Base-by-base conservation (phyloP, 2,113 vertebrate species). In the Zosterops japonicus region DNA sequence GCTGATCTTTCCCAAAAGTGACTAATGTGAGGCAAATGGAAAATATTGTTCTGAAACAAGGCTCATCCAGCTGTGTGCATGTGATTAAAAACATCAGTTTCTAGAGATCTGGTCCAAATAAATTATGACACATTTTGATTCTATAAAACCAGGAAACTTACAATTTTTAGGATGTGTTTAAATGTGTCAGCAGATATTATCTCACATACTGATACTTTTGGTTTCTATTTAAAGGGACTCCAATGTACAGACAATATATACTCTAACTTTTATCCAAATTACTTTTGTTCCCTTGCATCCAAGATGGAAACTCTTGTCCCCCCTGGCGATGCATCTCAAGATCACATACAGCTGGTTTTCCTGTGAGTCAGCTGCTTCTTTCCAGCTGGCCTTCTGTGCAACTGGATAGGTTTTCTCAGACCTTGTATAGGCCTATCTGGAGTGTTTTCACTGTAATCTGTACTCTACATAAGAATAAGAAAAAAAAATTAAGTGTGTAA, bases 1-100 rank as follows among this genome's bases (percentile, higher is more conserved):
- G 68, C 74, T 70, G 50, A 46, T 82, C 59, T 88, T 95, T 94
- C 88, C 92, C 88, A 67, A 64, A 90, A 95, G 79, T 96, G 93
- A 96, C 85, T 93, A 88, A 92, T 83, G 25, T 60, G 67, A 95
- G 42, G 50, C 36, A 94, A 87, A 69, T 67, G 84, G 90, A 94
- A 96, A 96, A 91, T 52, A 52, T 18, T 72, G 24, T 41, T 92
- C 78, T 76, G 85, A 90, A 88, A 42, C 36, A 33, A 83, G 50
- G 49, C 70, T 80, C 49, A 63, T 84, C 87, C 70, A 91, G 75
- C 74, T 95, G 86, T 3, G 1, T 87, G 47, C 72, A 77, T 94
- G 57, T 88, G 70, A 93, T 91, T 95, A 59, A 90, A 95, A 94
- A 50, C 67, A 85, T 90, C 42, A 18, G 35, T 83, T 67, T 68